These are phyloP conservation scores for Aphodius sticticus DNA, from an alignment of 2,888 invertebrate species.

Conservation along the genomic window DNA sequence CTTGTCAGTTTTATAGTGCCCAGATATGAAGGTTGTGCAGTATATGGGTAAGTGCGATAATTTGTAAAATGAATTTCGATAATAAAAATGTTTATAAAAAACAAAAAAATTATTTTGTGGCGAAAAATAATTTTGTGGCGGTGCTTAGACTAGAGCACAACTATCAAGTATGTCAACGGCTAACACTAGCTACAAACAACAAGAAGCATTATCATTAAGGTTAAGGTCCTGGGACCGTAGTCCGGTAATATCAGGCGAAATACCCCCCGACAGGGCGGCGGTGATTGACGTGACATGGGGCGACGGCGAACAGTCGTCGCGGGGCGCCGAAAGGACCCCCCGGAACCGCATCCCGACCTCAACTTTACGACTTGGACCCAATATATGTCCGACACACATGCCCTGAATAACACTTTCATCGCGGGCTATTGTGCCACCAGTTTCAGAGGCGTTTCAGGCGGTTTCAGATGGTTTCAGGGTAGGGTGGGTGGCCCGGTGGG, in stretches of 20 bases:
- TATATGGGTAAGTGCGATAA: no score
- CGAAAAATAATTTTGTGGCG: no score
- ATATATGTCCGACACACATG: conserved; percentile 24
- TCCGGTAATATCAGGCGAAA: conserved; percentile 19
- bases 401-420: conserved; percentile 19
- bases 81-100: no score
- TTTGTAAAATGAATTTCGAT: no score
- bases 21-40: no score
- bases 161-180: no score
- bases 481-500: not conserved
- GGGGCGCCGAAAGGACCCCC: conserved; percentile 16
- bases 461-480: not conserved
- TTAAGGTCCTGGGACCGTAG: not conserved
- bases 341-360: not conserved
- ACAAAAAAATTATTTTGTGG: no score
- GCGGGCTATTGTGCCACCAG: not conserved
- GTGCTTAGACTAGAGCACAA: no score
- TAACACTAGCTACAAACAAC: not conserved
- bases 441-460: not conserved
- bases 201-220: conserved; percentile 23
- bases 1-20: no score
- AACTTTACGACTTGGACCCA: conserved; percentile 9
- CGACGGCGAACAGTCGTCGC: conserved; percentile 14
- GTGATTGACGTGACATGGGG: conserved; percentile 8
- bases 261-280: conserved; percentile 6